A percentile compares a stretch with the other conserved stretches of the same genome.
phyloP scores from a whole-genome alignment of 2,113 vertebrate genomes.

The Gallinago media region DNA sequence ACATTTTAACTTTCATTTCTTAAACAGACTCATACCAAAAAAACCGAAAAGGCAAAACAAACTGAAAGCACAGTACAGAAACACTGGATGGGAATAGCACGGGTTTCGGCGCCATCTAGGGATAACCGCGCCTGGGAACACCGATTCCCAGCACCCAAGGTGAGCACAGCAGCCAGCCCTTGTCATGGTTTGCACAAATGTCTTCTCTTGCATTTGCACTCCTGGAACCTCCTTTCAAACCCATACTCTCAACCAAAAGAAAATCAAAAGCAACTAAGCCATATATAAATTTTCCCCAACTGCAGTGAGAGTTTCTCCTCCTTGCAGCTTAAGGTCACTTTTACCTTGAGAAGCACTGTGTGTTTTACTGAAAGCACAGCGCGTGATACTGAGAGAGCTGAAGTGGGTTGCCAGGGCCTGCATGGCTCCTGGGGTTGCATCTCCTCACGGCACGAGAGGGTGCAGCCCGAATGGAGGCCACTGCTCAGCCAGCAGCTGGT shows the following conservation, averaged over 20 bases:
- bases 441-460: accelerated
- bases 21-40: background rate
- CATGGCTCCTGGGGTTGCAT: background rate
- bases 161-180: background rate
- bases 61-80: background rate
- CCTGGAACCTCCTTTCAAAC: background rate
- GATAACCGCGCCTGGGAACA: accelerated
- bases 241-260: background rate
- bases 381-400: background rate
- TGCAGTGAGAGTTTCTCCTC: background rate
- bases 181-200: background rate
- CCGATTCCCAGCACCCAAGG: background rate
- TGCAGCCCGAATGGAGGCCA: background rate
- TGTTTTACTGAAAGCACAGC: accelerated
- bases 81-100: accelerated
- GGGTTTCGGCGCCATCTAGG: background rate
- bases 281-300: background rate
- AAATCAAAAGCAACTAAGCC: background rate
- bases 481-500: background rate
- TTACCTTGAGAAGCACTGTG: background rate
- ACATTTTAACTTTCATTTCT: background rate
- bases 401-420: too few species aligned
- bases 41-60: background rate
- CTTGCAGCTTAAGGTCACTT: background rate
- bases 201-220: background rate